phyloP scores from a whole-genome alignment of 2,797 vertebrate genomes.

The Cossypha dichroa region DNA sequence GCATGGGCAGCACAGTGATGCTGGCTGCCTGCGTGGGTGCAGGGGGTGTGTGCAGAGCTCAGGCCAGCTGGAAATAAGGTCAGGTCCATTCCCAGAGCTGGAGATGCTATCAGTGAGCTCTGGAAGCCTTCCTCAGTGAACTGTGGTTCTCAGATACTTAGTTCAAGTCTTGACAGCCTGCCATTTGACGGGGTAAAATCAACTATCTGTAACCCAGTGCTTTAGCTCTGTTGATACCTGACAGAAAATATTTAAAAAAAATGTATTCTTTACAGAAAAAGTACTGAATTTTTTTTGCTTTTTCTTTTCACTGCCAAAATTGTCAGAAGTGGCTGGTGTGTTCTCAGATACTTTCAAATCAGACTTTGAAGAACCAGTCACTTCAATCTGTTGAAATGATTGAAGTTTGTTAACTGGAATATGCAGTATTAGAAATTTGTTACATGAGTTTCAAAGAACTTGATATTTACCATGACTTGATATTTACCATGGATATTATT shows the following conservation, averaged over 20 bases:
- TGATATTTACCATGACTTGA: no score
- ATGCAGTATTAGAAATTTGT: background rate
- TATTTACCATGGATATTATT: background rate
- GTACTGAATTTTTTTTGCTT: background rate
- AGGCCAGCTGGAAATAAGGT: background rate
- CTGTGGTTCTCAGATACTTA: background rate
- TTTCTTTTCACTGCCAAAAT: background rate
- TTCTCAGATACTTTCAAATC: background rate
- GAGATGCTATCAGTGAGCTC: background rate
- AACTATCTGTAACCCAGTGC: background rate
- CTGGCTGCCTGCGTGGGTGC: background rate
- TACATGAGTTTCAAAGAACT: background rate
- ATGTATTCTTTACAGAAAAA: background rate
- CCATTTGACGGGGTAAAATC: background rate
- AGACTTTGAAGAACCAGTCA: background rate
- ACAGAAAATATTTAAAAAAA: background rate
- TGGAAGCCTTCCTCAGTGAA: background rate
- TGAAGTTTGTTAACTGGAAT: background rate
- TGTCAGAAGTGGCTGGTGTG: background rate
- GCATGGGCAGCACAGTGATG: background rate
- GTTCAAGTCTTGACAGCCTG: background rate
- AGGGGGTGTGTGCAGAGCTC: background rate
- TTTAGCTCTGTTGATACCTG: background rate
- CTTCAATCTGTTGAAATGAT: background rate
- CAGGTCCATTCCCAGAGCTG: fast-evolving